A percentile compares a stretch with the other conserved stretches of the same genome.
Evolutionary conservation across 2,888 invertebrate genomes (phyloP).

Genomic region (Gonocerus acuteangulatus): DNA sequence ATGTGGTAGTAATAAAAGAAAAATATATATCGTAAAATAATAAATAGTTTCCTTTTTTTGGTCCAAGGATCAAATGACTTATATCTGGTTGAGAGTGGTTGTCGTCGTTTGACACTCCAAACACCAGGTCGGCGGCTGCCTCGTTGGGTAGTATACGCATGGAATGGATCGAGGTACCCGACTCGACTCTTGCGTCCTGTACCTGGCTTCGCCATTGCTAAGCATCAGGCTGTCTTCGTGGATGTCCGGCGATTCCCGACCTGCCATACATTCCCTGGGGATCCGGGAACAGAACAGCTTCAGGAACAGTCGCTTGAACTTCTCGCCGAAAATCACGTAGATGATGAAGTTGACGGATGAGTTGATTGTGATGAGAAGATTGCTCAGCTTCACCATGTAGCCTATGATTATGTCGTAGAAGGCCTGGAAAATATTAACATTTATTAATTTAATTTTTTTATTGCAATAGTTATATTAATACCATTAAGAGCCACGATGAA

Average conservation of each 20-base stretch:
- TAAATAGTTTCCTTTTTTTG: no score
- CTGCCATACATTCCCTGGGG: constrained; percentile 44
- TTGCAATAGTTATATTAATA: no score
- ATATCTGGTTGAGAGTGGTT: constrained; percentile 24
- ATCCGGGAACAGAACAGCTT: constrained; percentile 65
- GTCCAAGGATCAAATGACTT: no score
- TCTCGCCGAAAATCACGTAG: constrained; percentile 95
- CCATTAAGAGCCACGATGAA: no score
- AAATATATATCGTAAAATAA: no score
- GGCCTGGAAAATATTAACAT: constrained; percentile 46
- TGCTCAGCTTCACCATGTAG: constrained; percentile 71
- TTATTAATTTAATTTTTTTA: no score
- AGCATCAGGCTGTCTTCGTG: constrained; percentile 78
- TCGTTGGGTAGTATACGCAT: constrained; percentile 51
- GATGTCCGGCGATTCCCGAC: constrained; percentile 58
- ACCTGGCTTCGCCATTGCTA: constrained; percentile 61
- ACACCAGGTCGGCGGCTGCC: constrained; percentile 16
- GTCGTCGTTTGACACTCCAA: constrained; percentile 27
- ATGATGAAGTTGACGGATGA: constrained; percentile 96
- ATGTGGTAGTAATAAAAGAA: no score
- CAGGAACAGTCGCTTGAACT: constrained; percentile 82
- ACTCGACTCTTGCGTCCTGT: neutral
- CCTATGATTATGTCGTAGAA: constrained; percentile 60
- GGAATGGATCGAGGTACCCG: constrained; percentile 43
- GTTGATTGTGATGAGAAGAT: constrained; percentile 91